Evolutionary conservation across 2,797 vertebrate genomes (phyloP).

Genomic region (Todus mexicanus): DNA sequence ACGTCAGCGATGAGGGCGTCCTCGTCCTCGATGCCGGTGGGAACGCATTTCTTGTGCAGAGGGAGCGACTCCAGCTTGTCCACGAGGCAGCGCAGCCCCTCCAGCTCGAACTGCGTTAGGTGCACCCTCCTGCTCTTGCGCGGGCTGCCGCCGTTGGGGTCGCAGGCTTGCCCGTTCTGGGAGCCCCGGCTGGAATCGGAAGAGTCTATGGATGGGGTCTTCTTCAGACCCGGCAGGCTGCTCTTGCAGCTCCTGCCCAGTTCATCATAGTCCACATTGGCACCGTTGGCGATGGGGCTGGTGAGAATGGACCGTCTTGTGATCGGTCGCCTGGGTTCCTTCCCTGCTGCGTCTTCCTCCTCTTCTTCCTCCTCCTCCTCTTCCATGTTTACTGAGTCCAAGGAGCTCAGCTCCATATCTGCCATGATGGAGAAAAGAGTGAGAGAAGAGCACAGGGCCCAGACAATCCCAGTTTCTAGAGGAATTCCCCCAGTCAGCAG

Average conservation of each 20-base stretch:
- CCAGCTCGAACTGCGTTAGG: slow-evolving; percentile 91
- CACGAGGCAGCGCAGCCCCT: slow-evolving; percentile 91
- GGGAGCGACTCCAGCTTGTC: slow-evolving; percentile 93
- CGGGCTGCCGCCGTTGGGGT: slow-evolving; percentile 62
- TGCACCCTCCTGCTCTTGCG: slow-evolving; percentile 75
- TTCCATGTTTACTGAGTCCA: slow-evolving; percentile 73
- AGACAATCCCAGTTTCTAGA: neutral
- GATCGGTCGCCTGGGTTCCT: slow-evolving; percentile 65
- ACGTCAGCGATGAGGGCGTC: slow-evolving; percentile 88
- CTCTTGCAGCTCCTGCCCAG: slow-evolving; percentile 71
- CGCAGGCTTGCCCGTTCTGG: slow-evolving; percentile 78
- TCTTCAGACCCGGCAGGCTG: slow-evolving; percentile 73
- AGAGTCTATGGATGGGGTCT: slow-evolving; percentile 73
- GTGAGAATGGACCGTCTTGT: slow-evolving; percentile 74
- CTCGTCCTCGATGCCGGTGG: slow-evolving; percentile 86
- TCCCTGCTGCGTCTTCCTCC: slow-evolving; percentile 58
- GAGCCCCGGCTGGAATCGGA: slow-evolving; percentile 73
- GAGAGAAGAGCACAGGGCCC: neutral
- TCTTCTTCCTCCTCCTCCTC: slow-evolving; percentile 69
- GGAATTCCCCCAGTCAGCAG: neutral
- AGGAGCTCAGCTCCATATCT: slow-evolving; percentile 87
- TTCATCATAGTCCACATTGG: slow-evolving; percentile 75
- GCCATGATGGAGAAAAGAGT: neutral
- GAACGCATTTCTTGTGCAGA: slow-evolving; percentile 92
- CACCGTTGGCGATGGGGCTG: slow-evolving; percentile 77